Base-by-base conservation (phyloP, 2,888 invertebrate genomes). In the Nephrotoma appendiculata region DNA sequence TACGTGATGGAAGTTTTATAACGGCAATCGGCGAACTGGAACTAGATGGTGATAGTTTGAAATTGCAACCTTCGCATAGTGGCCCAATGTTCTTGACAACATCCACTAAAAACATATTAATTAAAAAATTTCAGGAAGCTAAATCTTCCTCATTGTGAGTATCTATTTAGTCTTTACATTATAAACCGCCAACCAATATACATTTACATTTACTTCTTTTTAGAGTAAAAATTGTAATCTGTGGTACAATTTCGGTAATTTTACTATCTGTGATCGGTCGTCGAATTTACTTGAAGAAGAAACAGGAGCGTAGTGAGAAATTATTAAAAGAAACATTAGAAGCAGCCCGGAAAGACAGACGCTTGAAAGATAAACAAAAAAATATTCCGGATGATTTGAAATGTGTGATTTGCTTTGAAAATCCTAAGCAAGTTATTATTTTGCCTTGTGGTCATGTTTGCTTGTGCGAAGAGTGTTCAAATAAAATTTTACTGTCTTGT, bases 371-470 rank as follows among this genome's bases (percentile, higher is more conserved):
- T 88, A 42, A 85, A 15, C 42, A 85, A 19, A 44, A 45, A 44
- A 85, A 42, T 85, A 5, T 85, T 85, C 93, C 92, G 86, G 93
- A 95, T 90, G 93, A 93, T 90, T 96, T 95, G 89, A 91, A 95
- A 9, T 98, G 98, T 90, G 96, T 97, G 41, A 96, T 98, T n/a
- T 98, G 98, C 91, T 93, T 95, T 52, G 94, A 94, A 87, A 96
- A 97, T 92, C 96, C 96, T 0, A 95, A 96, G 89, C 97, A 98
- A 92, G 95, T 95, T 71, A 96, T 98, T 89, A 91, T 98, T 86
- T 91, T 98, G 88, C 96, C 97, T 0, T 98, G 98, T 91, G 98
- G 98, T 0, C 98, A 98, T 90, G 96, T 98, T 6, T 97, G 97
- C 89, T 92, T 98, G 43, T 98, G 98, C 90, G 96, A 96, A 90